Base-by-base conservation (phyloP, 2,888 invertebrate species). In the Agrotis puta region DNA sequence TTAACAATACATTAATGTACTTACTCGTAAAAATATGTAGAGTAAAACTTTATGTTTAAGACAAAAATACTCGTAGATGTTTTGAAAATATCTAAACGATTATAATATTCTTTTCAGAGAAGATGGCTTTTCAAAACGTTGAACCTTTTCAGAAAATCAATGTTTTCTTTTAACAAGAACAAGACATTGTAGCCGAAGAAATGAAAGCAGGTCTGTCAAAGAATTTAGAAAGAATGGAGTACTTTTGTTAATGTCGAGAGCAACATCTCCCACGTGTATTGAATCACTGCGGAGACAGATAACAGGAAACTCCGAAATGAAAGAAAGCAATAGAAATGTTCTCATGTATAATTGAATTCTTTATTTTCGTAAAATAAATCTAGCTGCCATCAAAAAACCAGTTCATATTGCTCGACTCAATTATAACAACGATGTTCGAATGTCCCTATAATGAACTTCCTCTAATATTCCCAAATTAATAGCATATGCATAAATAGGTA, bases 251-350 rank as follows among this genome's bases (percentile, higher is more conserved):
- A 66, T 11, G 47, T 63, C 63, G 58, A 76, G 65, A 69, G 53
- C 57, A 58, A 65, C 53, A 22, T 67, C 57, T 67, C 77, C 70
- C 72, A 67, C 57, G 67, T 67, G 72, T 53, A 81, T 77, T 64
- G 64, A 77, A 67, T 77, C 53, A 70, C 62, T n/a, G 62, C 50
- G 50, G 56, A 47, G 45, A 70, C 64, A 77, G 59, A 70, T 77
- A 64, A 77, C 53, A 66, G 56, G 18, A 57, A 64, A 50, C 45
- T 22, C 58, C 47, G 43, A 63, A 71, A 72, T 54, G 11, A 75
- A 74, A 78, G 72, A 53, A 53, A 78, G 62, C 24, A 16, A 64
- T 14, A 50, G 20, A 43, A 65, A 59, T 20, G 14, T 79, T 45
- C 59, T 61, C 51, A 64, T 48, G 43, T 54, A 61, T 56, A 53